A percentile compares a stretch with the other conserved stretches of the same genome.
phyloP scores from a whole-genome alignment of 2,797 vertebrate species.

The Aphelocoma californica region DNA sequence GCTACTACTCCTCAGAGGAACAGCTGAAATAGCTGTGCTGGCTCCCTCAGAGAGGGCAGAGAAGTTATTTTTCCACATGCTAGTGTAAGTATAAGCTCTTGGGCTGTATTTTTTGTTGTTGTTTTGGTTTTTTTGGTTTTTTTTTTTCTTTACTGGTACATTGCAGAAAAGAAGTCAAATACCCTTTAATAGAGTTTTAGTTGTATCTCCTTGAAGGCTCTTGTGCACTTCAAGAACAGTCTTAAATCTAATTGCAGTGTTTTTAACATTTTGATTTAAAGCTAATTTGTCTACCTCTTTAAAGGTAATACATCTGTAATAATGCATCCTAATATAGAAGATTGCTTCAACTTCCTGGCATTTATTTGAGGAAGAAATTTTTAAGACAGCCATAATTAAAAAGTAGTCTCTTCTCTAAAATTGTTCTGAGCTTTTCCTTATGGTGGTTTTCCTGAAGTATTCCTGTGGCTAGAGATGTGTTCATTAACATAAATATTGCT shows the following conservation, averaged over 20 bases:
- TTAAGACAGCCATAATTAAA: background rate
- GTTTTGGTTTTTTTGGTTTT: background rate
- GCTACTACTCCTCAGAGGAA: fast-evolving
- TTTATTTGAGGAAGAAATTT: background rate
- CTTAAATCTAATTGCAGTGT: background rate
- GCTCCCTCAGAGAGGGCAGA: background rate
- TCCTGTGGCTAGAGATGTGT: fast-evolving
- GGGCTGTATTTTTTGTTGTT: background rate
- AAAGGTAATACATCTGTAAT: background rate
- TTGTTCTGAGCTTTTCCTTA: background rate
- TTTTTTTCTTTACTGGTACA: fast-evolving
- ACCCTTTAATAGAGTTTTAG: background rate
- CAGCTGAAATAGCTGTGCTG: fast-evolving
- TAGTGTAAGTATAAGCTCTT: background rate
- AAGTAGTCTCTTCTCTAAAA: background rate
- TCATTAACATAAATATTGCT: background rate
- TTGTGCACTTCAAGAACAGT: fast-evolving
- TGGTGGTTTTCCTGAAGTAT: fast-evolving
- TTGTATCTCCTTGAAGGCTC: background rate
- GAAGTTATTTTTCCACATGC: fast-evolving
- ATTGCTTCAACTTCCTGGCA: fast-evolving
- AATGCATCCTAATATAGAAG: fast-evolving
- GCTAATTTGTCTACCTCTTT: fast-evolving
- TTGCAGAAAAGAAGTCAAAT: background rate
- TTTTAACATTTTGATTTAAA: background rate